Evolutionary conservation across 2,888 invertebrate genomes (phyloP).

Genomic region (Lobophora halterata): DNA sequence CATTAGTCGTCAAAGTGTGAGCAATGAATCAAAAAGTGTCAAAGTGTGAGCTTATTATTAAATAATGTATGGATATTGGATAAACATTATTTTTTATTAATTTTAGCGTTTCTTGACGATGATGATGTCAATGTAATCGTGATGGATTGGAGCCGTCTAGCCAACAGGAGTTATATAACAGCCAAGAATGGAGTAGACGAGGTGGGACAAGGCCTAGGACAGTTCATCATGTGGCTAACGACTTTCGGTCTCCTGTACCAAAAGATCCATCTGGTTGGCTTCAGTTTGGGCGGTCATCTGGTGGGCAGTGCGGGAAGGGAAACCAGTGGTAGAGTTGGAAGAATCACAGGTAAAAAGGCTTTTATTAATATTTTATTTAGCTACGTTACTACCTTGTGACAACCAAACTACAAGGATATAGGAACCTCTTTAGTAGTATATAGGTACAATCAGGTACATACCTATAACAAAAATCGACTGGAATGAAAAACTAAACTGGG

Average conservation of each 20-base stretch:
- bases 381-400: too few relatives aligned
- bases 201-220: slow-evolving; percentile 48
- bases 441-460: too few relatives aligned
- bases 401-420: too few relatives aligned
- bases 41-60: too few relatives aligned
- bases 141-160: slow-evolving; percentile 63
- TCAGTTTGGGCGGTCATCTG: slow-evolving; percentile 69
- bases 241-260: slow-evolving; percentile 43
- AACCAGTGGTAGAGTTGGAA: slow-evolving; percentile 43
- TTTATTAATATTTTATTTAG: too few relatives aligned
- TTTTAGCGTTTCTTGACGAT: slow-evolving; percentile 51
- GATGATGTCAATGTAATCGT: slow-evolving; percentile 63
- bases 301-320: slow-evolving; percentile 60
- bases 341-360: slow-evolving; percentile 60
- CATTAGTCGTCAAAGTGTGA: too few relatives aligned
- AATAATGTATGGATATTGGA: too few relatives aligned
- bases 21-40: too few relatives aligned
- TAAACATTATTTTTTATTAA: background rate
- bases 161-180: slow-evolving; percentile 53
- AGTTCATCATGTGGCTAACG: slow-evolving; percentile 50
- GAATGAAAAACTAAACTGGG: too few relatives aligned
- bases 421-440: too few relatives aligned
- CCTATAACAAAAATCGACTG: too few relatives aligned
- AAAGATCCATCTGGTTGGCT: slow-evolving; percentile 62
- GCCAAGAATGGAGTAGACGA: slow-evolving; percentile 48